Percentiles rank a stretch among this genome's conserved stretches.
Conservation (phyloP, 2,797 vertebrate genomes). For the Phataginus tetradactyla region DNA sequence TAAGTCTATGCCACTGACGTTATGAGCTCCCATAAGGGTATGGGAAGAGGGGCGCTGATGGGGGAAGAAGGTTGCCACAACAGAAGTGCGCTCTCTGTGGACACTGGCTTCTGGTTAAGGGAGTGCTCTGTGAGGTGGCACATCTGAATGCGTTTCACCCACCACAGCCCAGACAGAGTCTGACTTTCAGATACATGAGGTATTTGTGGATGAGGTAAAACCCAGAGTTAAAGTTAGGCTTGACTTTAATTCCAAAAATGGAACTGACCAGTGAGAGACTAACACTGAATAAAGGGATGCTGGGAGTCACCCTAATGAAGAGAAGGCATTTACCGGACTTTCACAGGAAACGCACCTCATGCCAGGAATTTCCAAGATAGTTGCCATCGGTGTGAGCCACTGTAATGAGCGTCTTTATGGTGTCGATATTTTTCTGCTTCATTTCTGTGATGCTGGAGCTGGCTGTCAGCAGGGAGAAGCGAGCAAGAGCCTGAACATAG, state of each 20-base stretch:
- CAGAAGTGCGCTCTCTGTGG: accelerated
- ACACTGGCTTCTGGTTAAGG: accelerated
- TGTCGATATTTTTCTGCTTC: constrained; percentile 99
- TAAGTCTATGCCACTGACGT: not conserved
- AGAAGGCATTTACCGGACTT: not conserved
- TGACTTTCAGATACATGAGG: not conserved
- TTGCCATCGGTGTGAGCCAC: constrained; percentile 99
- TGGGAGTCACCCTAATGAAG: not conserved
- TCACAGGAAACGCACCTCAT: constrained; percentile 89
- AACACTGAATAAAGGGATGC: not conserved
- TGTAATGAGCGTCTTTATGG: constrained; percentile 99
- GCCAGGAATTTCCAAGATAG: constrained; percentile 99
- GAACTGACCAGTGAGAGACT: not conserved
- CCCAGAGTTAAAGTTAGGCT: not conserved
- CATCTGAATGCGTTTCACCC: not conserved
- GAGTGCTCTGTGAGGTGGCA: not conserved
- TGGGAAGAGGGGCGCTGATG: not conserved
- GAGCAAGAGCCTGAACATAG: constrained; percentile 97
- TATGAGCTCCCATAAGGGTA: not conserved
- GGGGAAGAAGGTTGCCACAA: not conserved
- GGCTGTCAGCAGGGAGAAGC: constrained; percentile 97
- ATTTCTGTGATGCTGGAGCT: constrained; percentile 99
- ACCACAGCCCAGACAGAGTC: not conserved
- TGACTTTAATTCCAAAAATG: not conserved
- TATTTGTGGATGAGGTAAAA: not conserved